Percentiles rank a stretch among this genome's conserved stretches.
Evolutionary conservation across 2,113 vertebrate species (phyloP).

Genomic region (Hemiscyllium ocellatum): DNA sequence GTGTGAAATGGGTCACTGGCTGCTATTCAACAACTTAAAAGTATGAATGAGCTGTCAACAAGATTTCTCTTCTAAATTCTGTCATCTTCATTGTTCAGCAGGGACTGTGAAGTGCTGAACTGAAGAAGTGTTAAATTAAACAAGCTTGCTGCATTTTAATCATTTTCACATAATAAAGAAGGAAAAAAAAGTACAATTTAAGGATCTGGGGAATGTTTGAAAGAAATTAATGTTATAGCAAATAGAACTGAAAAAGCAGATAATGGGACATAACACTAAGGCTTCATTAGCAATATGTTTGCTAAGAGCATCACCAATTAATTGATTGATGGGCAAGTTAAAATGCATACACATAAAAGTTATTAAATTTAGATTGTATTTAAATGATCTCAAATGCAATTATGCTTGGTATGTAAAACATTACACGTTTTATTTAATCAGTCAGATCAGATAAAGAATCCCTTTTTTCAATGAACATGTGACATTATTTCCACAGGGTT

Average conservation of each 20-base stretch:
- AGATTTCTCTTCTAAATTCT: neutral
- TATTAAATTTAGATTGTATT: neutral
- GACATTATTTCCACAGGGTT: neutral
- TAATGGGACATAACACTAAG: neutral
- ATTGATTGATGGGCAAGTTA: neutral
- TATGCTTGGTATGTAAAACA: neutral
- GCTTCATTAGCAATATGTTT: neutral
- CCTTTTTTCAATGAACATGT: neutral
- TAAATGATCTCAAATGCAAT: slow-evolving; percentile 5
- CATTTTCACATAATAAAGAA: neutral
- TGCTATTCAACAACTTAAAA: neutral
- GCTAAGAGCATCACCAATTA: neutral
- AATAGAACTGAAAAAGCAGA: neutral
- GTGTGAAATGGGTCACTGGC: neutral
- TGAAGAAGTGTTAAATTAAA: neutral
- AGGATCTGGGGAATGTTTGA: neutral
- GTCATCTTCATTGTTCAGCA: neutral
- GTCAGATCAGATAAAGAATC: neutral
- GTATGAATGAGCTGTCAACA: neutral
- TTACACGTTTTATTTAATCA: slow-evolving; percentile 17
- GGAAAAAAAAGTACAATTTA: neutral
- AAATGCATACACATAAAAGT: neutral
- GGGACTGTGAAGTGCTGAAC: neutral
- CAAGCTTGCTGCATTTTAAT: neutral
- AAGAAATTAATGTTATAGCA: neutral